Base-by-base conservation (phyloP, 2,113 vertebrate species). In the Trochalopteron elliotii region DNA sequence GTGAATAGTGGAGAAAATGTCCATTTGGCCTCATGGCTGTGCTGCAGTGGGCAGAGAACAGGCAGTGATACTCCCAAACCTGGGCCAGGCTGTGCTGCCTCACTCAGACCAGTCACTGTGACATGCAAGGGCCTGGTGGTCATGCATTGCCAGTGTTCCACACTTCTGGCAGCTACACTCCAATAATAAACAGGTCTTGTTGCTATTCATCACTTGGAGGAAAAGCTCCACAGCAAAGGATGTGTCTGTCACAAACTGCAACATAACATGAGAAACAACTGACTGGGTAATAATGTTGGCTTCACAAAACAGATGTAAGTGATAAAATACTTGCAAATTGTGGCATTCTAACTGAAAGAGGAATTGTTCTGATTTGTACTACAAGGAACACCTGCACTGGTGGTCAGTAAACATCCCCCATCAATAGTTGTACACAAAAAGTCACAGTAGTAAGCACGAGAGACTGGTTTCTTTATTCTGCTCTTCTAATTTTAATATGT, bases 351-450 rank as follows among this genome's bases (percentile, higher is more conserved):
- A 19, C 4, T 5, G 15, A 24, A 49, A 25, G 11, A 52, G 31
- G 25, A 78, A 56, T 27, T 52, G 30, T 12, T 71, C 53, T 40
- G 44, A 27, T 37, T 39, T 53, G 56, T 44, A 64, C 42, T 56
- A 75, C 28, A 60, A 67, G 44, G 37, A 42, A 42, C 16, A 52
- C 49, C 49, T 45, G 24, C 49, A 61, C 23, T 0, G 1, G 37
- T 0, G 0, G 16, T 19, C 64, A 60, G 40, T 5, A 2, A 55
- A 63, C 0, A 0, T 77, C 21, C 44, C 27, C 33, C 20, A 5
- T 16, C 52, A 25, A 10, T 4, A 75, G 30, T 1, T 84, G 49
- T 8, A 18, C 49, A 72, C 1, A 2, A 31, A 39, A n/a, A 40
- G 10, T 40, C 60, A 49, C 20, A 11, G 31, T n/a, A 55, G 33